Percentiles rank a stretch among this genome's conserved stretches.
These are phyloP conservation scores for Parnassius mnemosyne DNA, from an alignment of 2,888 invertebrate genomes.

Conservation along the genomic window DNA sequence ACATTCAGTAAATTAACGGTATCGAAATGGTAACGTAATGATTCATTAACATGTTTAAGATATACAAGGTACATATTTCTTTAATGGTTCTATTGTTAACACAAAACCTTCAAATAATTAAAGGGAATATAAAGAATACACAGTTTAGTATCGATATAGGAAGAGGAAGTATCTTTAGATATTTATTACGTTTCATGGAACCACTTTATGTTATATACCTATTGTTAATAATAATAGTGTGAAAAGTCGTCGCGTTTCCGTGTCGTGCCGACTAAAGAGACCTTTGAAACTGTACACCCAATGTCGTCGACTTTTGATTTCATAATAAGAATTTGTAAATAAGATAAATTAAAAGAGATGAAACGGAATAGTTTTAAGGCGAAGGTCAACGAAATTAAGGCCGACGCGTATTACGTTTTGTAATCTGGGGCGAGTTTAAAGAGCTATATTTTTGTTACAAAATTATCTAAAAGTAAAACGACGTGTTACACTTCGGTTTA, in stretches of 20 bases:
- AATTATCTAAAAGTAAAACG: slow-evolving; percentile 36
- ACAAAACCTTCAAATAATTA: not conserved
- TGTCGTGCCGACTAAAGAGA: slow-evolving; percentile 24
- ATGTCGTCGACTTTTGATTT: slow-evolving; percentile 35
- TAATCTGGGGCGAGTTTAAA: slow-evolving; percentile 36
- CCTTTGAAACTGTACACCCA: slow-evolving; percentile 23
- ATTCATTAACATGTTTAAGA: too few species aligned
- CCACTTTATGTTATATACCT: not conserved
- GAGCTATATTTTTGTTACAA: slow-evolving; percentile 38
- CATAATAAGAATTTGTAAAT: slow-evolving; percentile 51
- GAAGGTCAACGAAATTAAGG: slow-evolving; percentile 50
- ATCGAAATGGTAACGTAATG: too few species aligned
- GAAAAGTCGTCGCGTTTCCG: slow-evolving; percentile 30
- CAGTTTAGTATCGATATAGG: too few species aligned
- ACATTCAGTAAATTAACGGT: too few species aligned
- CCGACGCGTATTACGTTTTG: slow-evolving; percentile 36
- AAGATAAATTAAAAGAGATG: slow-evolving; percentile 46
- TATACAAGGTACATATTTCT: too few species aligned
- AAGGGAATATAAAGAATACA: too few species aligned
- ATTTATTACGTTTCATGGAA: too few species aligned
- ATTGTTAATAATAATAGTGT: slow-evolving; percentile 7
- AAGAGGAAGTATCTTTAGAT: too few species aligned
- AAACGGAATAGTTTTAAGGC: slow-evolving; percentile 45
- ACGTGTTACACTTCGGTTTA: slow-evolving; percentile 24
- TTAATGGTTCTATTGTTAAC: too few species aligned